phyloP scores from a whole-genome alignment of 2,888 invertebrate genomes.

The Cheiracanthium punctorium region DNA sequence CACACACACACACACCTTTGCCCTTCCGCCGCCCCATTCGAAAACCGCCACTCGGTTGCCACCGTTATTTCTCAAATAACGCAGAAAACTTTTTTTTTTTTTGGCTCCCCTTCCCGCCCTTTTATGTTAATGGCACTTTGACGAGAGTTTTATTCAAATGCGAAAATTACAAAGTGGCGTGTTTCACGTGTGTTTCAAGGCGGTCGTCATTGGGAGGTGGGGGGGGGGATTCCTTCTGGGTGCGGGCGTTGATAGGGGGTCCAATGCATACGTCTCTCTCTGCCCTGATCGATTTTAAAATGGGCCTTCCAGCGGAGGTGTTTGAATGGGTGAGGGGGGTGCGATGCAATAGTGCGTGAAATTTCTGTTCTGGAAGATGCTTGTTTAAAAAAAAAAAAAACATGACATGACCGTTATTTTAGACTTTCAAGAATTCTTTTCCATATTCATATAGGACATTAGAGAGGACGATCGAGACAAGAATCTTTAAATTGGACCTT shows the following conservation, averaged over 20 bases:
- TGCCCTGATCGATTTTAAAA: slow-evolving; percentile 12
- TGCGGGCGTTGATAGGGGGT: neutral
- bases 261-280: neutral
- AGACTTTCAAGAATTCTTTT: no score
- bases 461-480: no score
- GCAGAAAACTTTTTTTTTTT: slow-evolving; percentile 24
- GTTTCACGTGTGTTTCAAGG: slow-evolving; percentile 26
- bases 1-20: neutral
- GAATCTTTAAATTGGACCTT: no score
- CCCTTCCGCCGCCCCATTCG: neutral
- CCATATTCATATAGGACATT: no score
- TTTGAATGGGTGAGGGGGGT: no score
- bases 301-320: no score
- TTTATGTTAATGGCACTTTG: slow-evolving; percentile 61
- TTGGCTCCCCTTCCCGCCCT: neutral
- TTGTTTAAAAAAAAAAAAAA: no score
- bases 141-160: slow-evolving; percentile 67
- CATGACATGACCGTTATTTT: no score
- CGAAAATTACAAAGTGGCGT: slow-evolving; percentile 63
- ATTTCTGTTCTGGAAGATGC: no score
- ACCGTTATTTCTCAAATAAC: slow-evolving; percentile 7
- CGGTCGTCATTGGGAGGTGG: slow-evolving; percentile 41
- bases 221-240: slow-evolving; percentile 30
- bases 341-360: no score
- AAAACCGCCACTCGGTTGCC: neutral